These are phyloP conservation scores for Paracanthobrama guichenoti DNA, from an alignment of 2,113 vertebrate species.

Conservation along the genomic window DNA sequence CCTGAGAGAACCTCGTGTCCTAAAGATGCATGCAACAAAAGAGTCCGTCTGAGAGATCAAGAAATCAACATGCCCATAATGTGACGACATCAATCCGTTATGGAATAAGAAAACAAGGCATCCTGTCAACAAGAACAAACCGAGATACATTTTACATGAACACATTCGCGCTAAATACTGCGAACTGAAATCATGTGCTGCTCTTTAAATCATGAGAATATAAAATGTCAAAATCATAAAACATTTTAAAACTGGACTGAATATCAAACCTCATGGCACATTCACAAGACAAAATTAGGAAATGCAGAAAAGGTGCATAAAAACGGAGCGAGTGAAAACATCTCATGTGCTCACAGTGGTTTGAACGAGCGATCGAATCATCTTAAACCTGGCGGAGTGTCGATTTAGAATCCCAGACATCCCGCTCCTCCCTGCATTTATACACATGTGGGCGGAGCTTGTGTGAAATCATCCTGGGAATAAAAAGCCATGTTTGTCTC, in stretches of 20 bases:
- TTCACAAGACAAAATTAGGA: slow-evolving; percentile 1
- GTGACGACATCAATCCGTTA: too few relatives aligned
- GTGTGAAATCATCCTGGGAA: slow-evolving; percentile 16
- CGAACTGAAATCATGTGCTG: too few relatives aligned
- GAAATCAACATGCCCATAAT: slow-evolving; percentile 27
- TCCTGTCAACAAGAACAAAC: not conserved
- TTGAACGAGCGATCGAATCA: slow-evolving; percentile 5
- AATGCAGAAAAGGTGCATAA: not conserved
- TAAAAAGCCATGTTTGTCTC: slow-evolving; percentile 30
- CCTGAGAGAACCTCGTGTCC: slow-evolving; percentile 38
- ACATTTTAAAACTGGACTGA: not conserved
- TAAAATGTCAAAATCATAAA: too few relatives aligned
- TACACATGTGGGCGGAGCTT: not conserved
- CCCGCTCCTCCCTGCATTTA: slow-evolving; percentile 13
- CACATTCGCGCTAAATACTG: too few relatives aligned
- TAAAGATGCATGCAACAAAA: slow-evolving; percentile 41
- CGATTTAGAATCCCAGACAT: not conserved
- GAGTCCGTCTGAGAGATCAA: slow-evolving; percentile 31
- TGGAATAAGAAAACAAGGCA: slow-evolving; percentile 14
- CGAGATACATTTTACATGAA: too few relatives aligned
- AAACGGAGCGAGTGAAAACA: not conserved
- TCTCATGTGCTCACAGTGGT: slow-evolving; percentile 48
- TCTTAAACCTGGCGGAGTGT: not conserved
- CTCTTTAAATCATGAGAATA: too few relatives aligned
- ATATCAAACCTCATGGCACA: slow-evolving; percentile 45